Percentiles rank a stretch among this genome's conserved stretches.
phyloP scores from a whole-genome alignment of 2,888 invertebrate species.

The Leptopterna dolabrata region DNA sequence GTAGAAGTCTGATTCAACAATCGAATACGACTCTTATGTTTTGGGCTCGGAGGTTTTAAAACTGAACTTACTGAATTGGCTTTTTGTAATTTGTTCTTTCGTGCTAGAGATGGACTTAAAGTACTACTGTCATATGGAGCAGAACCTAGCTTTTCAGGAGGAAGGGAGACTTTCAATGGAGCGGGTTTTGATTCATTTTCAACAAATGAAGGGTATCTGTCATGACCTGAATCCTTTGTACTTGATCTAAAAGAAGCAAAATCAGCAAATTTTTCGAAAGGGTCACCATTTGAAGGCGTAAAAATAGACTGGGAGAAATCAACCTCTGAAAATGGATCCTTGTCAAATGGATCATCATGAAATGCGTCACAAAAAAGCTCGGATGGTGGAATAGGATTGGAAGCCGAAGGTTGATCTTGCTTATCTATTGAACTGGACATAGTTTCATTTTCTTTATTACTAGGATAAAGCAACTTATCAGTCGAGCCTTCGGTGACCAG shows the following conservation, averaged over 20 bases:
- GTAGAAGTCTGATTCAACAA: conserved; percentile 63
- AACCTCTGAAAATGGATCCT: conserved; percentile 75
- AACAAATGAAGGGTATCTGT: conserved; percentile 15
- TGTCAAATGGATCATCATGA: conserved; percentile 81
- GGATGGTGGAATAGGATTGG: conserved; percentile 48
- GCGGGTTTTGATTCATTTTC: conserved; percentile 69
- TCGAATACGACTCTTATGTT: conserved; percentile 65
- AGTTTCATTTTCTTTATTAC: conserved; percentile 12
- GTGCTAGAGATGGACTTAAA: conserved; percentile 59
- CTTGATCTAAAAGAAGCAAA: conserved; percentile 64
- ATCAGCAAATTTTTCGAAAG: conserved; percentile 71
- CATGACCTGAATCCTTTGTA: conserved; percentile 13
- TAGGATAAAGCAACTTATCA: conserved; percentile 51
- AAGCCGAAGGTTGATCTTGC: conserved; percentile 40
- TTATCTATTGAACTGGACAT: conserved; percentile 11
- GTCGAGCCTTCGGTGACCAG: conserved; percentile 70
- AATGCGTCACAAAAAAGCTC: conserved; percentile 71
- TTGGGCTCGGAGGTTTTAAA: conserved; percentile 67
- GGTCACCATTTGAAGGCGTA: conserved; percentile 69
- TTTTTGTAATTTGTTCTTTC: conserved; percentile 60
- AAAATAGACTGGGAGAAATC: conserved; percentile 68
- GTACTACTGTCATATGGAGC: conserved; percentile 51
- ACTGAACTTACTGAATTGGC: conserved; percentile 63
- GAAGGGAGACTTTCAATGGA: conserved; percentile 77
- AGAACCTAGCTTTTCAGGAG: conserved; percentile 70